These are phyloP conservation scores for Scolanthus callimorphus DNA, from an alignment of 92 coral and sea anemone species.

Conservation along the genomic window DNA sequence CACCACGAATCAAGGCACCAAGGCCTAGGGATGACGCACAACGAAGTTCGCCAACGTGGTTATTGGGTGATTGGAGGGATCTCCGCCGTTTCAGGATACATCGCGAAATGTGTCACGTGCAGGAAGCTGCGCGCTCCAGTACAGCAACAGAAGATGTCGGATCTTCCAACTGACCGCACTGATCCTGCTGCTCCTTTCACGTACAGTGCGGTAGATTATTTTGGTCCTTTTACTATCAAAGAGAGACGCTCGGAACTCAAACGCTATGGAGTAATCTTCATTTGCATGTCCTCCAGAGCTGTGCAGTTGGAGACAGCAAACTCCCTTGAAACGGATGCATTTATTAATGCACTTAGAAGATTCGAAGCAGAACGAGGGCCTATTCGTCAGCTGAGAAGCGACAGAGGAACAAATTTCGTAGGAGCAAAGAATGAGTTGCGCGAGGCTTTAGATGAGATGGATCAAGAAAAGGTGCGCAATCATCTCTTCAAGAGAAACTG, in stretches of 20 bases:
- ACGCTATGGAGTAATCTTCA: constrained; percentile 24
- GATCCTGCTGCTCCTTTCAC: constrained; percentile 41
- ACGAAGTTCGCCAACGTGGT: constrained; percentile 19
- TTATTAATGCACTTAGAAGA: constrained; percentile 28
- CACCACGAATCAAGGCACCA: constrained; percentile 24
- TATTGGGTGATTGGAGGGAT: constrained; percentile 23
- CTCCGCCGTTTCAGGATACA: no score
- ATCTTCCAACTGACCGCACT: constrained; percentile 41
- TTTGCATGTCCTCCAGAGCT: no score
- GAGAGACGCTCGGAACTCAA: constrained; percentile 29
- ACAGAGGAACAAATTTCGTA: no score
- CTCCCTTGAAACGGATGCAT: constrained; percentile 28
- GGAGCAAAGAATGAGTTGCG: no score
- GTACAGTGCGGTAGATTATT: constrained; percentile 42
- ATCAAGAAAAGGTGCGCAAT: constrained; percentile 16
- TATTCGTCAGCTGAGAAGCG: no score
- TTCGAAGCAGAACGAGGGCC: constrained; percentile 25
- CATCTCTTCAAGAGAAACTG: constrained; percentile 17
- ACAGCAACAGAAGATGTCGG: constrained; percentile 42
- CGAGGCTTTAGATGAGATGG: constrained; percentile 31
- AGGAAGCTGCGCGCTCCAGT: constrained; percentile 12
- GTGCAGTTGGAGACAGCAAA: constrained; percentile 37
- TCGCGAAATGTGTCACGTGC: no score
- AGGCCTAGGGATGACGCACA: constrained; percentile 22
- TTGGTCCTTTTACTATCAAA: constrained; percentile 38